Conservation (phyloP, 2,888 invertebrate species). For the Thumatha senex region DNA sequence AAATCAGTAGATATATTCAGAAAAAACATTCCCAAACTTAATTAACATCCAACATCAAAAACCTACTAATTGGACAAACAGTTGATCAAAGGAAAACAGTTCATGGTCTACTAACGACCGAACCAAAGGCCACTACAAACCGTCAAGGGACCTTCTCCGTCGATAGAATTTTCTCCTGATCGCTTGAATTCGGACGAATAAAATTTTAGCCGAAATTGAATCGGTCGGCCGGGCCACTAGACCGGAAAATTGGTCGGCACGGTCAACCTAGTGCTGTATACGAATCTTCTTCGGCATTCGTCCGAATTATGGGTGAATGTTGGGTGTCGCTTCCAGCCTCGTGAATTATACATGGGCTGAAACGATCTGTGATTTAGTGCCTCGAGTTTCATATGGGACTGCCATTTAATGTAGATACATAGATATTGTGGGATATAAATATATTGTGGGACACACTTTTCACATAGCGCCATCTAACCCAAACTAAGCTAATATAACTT, state of each 20-base stretch:
- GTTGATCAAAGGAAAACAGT: constrained; percentile 33
- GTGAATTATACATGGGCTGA: constrained; percentile 76
- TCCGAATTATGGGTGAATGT: constrained; percentile 60
- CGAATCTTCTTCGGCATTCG: constrained; percentile 70
- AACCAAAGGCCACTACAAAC: constrained; percentile 55
- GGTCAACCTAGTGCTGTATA: constrained; percentile 58
- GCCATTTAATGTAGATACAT: constrained; percentile 63
- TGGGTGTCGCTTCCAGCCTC: constrained; percentile 65
- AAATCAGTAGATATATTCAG: not conserved
- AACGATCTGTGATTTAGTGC: constrained; percentile 74
- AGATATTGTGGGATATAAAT: constrained; percentile 55
- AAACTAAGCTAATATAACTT: no score
- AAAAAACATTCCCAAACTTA: constrained; percentile 8
- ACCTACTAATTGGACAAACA: constrained; percentile 22
- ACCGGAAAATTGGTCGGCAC: constrained; percentile 78
- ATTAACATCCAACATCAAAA: constrained; percentile 25
- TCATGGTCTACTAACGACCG: constrained; percentile 45
- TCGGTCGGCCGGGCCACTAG: constrained; percentile 70
- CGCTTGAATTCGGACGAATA: constrained; percentile 73
- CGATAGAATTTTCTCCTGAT: constrained; percentile 73
- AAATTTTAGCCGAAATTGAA: constrained; percentile 81
- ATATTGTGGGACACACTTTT: no score
- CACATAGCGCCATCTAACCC: no score
- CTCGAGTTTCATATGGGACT: constrained; percentile 55
- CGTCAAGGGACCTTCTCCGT: constrained; percentile 56